Evolutionary conservation across 64 coral and sea anemone species (phyloP).

Genomic region (Exaiptasia diaphana): DNA sequence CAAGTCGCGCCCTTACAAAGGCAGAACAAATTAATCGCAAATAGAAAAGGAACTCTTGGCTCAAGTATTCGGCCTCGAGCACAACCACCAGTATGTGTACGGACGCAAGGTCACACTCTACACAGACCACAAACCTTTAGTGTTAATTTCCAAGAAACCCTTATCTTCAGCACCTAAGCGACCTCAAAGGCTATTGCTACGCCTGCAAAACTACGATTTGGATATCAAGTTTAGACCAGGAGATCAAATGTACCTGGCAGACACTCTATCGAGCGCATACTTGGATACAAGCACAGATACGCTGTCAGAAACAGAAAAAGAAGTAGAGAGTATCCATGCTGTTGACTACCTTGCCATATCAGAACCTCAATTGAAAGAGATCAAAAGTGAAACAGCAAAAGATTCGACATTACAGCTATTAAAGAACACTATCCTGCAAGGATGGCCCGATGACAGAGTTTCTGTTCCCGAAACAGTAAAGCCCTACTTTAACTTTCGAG

Average conservation of each 20-base stretch:
- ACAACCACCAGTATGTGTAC: slow-evolving; percentile 24
- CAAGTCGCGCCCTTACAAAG: not conserved
- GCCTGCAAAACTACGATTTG: slow-evolving; percentile 6
- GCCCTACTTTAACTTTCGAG: not conserved
- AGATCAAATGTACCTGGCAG: not conserved
- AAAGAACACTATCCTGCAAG: not conserved
- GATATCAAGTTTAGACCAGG: slow-evolving; percentile 2
- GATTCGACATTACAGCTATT: slow-evolving; percentile 9
- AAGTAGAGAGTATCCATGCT: not conserved
- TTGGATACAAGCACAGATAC: not conserved
- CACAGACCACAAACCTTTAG: not conserved
- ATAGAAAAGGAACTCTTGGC: slow-evolving; percentile 7
- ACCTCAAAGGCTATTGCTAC: not conserved
- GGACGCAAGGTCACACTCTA: not conserved
- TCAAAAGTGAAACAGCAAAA: not conserved
- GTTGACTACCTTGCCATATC: not conserved
- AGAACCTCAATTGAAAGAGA: not conserved
- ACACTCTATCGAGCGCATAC: not conserved
- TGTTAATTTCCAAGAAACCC: not conserved
- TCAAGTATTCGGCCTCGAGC: slow-evolving; percentile 3
- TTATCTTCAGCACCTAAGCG: not conserved
- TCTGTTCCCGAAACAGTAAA: not conserved
- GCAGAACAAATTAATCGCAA: slow-evolving; percentile 11
- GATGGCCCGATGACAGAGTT: slow-evolving; percentile 37
- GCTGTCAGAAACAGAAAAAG: slow-evolving; percentile 12